Evolutionary conservation across 2,888 invertebrate species (phyloP).

Genomic region (Mesorhabditis spiculigera): DNA sequence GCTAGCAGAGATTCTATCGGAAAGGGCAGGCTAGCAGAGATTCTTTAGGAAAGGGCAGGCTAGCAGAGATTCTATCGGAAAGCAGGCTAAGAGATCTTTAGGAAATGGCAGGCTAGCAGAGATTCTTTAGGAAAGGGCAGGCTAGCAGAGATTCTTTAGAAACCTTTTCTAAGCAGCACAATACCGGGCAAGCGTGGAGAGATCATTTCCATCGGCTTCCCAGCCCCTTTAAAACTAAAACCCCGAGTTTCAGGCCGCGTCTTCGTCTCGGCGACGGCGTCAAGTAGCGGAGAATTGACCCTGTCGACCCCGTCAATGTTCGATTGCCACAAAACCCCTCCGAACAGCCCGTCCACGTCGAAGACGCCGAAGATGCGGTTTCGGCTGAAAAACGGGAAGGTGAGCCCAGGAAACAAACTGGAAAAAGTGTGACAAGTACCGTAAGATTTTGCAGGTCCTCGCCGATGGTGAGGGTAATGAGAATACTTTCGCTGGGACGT

Average conservation of each 20-base stretch:
- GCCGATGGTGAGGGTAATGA: constrained; percentile 23
- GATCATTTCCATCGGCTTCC: constrained; percentile 20
- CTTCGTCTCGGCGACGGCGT: background rate
- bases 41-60: too few species aligned
- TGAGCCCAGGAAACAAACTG: background rate
- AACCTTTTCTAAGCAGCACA: too few species aligned
- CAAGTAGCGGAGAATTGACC: background rate
- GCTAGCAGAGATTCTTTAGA: too few species aligned
- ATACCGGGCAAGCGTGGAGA: too few species aligned
- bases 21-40: too few species aligned
- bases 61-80: too few species aligned
- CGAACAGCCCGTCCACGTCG: background rate
- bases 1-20: too few species aligned
- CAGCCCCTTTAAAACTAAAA: constrained; percentile 6
- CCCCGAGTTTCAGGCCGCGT: background rate
- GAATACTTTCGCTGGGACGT: constrained; percentile 32
- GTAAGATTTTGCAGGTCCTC: background rate
- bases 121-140: too few species aligned
- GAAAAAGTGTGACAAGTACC: constrained; percentile 1
- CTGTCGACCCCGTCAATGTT: background rate
- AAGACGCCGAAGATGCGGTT: background rate
- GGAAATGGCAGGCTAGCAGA: too few species aligned
- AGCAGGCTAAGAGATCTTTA: too few species aligned
- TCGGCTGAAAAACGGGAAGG: background rate
- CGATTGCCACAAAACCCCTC: background rate